Evolutionary conservation across 2,113 vertebrate genomes (phyloP).

Genomic region (Bungarus multicinctus): DNA sequence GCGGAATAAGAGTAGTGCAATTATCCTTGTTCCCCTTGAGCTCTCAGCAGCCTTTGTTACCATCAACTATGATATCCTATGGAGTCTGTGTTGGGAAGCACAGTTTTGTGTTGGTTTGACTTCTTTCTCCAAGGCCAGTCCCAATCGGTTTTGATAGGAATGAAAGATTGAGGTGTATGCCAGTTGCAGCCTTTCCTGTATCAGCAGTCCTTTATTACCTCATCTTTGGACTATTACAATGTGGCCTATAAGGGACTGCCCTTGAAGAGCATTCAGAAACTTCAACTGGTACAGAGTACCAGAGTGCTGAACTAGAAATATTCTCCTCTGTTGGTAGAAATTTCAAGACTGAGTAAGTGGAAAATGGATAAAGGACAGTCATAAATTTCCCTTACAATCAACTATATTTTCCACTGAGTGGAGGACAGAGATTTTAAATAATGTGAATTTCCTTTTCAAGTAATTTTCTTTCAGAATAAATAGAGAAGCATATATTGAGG

Average conservation of each 20-base stretch:
- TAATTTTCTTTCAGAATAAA: background rate
- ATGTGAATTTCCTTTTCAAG: background rate
- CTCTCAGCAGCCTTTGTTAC: background rate
- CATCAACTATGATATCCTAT: background rate
- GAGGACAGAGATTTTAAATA: background rate
- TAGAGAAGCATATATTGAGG: background rate
- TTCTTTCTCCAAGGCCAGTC: background rate
- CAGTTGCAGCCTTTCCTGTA: background rate
- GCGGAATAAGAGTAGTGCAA: too few species aligned
- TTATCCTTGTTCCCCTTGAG: background rate
- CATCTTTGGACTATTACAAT: background rate
- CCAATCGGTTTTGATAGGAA: background rate
- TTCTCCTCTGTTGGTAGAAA: background rate
- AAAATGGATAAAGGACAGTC: background rate
- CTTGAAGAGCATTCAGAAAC: background rate
- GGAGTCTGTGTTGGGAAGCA: background rate
- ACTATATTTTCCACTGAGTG: background rate
- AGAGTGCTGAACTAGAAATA: background rate
- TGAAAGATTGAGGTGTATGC: background rate
- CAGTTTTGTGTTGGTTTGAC: background rate
- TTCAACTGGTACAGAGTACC: background rate
- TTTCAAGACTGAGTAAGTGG: background rate
- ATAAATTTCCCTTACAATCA: background rate
- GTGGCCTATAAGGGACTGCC: background rate
- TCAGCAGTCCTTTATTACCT: background rate